These are phyloP conservation scores for Muricea muricata DNA, from an alignment of 92 coral and sea anemone species.

Conservation along the genomic window DNA sequence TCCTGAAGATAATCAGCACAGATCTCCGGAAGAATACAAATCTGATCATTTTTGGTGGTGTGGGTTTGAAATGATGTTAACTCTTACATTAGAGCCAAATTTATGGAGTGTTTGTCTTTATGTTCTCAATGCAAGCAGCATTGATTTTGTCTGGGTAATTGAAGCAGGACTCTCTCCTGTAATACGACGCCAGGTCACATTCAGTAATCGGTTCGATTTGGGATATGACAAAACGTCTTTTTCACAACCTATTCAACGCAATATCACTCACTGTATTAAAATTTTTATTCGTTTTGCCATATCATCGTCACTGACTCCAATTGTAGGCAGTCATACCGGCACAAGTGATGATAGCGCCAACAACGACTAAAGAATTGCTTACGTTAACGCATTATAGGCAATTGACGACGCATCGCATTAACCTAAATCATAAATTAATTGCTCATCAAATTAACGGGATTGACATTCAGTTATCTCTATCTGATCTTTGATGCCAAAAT, in stretches of 20 bases:
- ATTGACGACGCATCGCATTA: no score
- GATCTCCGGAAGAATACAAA: no score
- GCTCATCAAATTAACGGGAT: no score
- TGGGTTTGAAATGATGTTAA: constrained; percentile 6
- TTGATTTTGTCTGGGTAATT: neutral
- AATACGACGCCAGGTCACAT: neutral
- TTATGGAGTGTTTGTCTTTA: constrained; percentile 11
- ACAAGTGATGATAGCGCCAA: neutral
- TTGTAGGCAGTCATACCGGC: neutral
- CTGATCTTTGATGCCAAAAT: no score
- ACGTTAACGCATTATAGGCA: no score
- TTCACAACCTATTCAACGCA: neutral
- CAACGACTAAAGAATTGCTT: neutral
- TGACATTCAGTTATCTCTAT: no score
- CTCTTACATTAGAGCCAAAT: neutral
- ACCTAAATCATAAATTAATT: no score
- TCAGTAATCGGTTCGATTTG: neutral
- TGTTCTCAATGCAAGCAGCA: neutral
- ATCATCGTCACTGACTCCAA: neutral
- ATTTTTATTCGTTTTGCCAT: constrained; percentile 1
- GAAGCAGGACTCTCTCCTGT: neutral
- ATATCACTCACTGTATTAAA: neutral
- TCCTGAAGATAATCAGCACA: neutral
- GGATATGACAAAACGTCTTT: neutral
- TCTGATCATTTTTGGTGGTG: constrained; percentile 9